Conservation (phyloP, 2,113 vertebrate species). For the Oreochromis tanganicae region DNA sequence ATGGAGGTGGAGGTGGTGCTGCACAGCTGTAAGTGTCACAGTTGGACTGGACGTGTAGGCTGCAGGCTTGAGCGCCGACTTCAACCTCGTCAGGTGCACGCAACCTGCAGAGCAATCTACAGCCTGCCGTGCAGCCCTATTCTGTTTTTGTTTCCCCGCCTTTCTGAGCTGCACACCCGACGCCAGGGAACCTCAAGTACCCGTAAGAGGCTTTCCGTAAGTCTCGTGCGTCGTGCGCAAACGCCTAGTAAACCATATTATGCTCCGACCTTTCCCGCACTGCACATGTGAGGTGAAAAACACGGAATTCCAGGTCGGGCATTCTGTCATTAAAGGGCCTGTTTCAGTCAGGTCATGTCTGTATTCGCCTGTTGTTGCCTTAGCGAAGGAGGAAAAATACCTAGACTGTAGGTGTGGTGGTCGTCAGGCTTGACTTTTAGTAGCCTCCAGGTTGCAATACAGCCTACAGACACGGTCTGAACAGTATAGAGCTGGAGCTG, state of each 20-base stretch:
- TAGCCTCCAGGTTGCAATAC: neutral
- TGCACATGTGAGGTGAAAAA: neutral
- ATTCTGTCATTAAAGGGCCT: neutral
- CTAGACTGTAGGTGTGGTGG: neutral
- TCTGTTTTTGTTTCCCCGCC: neutral
- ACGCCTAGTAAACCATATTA: neutral
- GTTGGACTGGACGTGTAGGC: neutral
- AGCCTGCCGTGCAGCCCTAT: neutral
- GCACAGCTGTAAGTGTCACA: constrained; percentile 31
- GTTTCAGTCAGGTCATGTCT: neutral
- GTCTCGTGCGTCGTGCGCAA: constrained; percentile 27
- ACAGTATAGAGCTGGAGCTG: neutral
- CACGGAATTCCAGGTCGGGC: neutral
- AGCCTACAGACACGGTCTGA: neutral
- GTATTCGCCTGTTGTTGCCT: neutral
- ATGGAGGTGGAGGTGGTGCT: neutral
- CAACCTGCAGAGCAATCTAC: neutral
- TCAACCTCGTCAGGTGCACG: neutral
- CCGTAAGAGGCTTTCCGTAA: constrained; percentile 68
- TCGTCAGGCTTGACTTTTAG: neutral
- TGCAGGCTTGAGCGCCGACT: neutral
- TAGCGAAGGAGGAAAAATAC: neutral
- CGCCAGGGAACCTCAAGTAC: neutral
- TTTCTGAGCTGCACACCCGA: neutral
- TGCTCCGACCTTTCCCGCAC: neutral